phyloP scores from a whole-genome alignment of 64 coral and sea anemone species.

The Actinia equina region DNA sequence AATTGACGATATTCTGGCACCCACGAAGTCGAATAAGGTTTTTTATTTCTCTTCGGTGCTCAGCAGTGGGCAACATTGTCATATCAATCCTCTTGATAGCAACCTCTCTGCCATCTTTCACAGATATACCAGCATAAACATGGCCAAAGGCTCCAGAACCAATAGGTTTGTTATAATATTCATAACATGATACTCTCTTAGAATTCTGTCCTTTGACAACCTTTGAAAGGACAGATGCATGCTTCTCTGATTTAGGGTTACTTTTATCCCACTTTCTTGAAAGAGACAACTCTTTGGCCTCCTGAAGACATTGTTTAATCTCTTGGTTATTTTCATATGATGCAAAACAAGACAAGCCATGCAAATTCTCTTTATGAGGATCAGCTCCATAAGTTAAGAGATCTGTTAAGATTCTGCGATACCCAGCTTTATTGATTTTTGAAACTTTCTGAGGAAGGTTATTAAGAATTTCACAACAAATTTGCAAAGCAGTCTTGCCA shows the following conservation, averaged over 20 bases:
- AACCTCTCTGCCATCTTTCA: slow-evolving; percentile 52
- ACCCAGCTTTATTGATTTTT: not conserved
- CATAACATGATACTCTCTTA: slow-evolving; percentile 1
- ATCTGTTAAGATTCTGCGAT: not conserved
- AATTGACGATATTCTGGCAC: slow-evolving; percentile 43
- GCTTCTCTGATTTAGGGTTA: slow-evolving; percentile 38
- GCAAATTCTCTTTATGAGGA: not conserved
- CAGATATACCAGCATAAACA: slow-evolving; percentile 38
- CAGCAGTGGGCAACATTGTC: slow-evolving; percentile 7
- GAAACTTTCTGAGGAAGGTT: not conserved
- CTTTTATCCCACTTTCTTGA: slow-evolving; percentile 6
- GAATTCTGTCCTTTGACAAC: slow-evolving; percentile 40
- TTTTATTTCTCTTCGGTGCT: slow-evolving; percentile 37
- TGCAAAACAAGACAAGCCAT: slow-evolving; percentile 21
- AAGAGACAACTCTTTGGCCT: not conserved
- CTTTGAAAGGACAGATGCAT: slow-evolving; percentile 22
- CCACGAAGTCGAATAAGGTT: slow-evolving; percentile 30
- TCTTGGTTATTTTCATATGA: slow-evolving; percentile 8
- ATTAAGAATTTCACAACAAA: not conserved
- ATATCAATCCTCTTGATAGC: slow-evolving; percentile 48
- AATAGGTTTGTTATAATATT: slow-evolving; percentile 48
- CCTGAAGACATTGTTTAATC: slow-evolving; percentile 8
- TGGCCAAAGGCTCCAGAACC: slow-evolving; percentile 56
- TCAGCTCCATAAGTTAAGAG: slow-evolving; percentile 47
- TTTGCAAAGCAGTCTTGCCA: not conserved